phyloP scores from a whole-genome alignment of 2,888 invertebrate genomes.

The Spodoptera exigua region DNA sequence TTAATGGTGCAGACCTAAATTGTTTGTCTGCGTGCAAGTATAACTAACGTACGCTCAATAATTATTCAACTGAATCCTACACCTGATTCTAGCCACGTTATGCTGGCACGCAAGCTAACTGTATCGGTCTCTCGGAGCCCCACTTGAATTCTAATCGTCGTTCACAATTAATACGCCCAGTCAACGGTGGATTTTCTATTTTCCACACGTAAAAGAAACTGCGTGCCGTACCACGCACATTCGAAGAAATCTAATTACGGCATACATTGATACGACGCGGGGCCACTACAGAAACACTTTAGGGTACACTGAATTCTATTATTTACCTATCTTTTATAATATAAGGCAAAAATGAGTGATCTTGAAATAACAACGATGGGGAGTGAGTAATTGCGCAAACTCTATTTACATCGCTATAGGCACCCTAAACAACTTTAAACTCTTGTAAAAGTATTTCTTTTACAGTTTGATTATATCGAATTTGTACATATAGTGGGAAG shows the following conservation, averaged over 20 bases:
- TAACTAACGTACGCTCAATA: constrained; percentile 57
- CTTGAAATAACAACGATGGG: constrained; percentile 15
- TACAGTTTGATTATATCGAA: constrained; percentile 11
- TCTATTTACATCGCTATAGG: constrained; percentile 20
- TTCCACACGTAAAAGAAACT: constrained; percentile 89
- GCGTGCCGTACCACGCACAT: constrained; percentile 78
- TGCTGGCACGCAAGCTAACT: constrained; percentile 85
- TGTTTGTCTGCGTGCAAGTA: constrained; percentile 70
- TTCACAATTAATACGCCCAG: constrained; percentile 87
- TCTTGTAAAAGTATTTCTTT: constrained; percentile 13
- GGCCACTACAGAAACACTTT: constrained; percentile 24
- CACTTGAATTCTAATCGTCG: constrained; percentile 85
- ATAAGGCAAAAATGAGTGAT: neutral
- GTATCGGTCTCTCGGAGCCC: constrained; percentile 79
- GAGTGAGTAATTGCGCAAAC: constrained; percentile 33
- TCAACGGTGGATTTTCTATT: constrained; percentile 89
- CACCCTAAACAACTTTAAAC: constrained; percentile 5
- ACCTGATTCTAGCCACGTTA: constrained; percentile 83
- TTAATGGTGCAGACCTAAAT: constrained; percentile 69
- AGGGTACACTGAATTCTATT: constrained; percentile 26
- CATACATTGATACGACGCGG: constrained; percentile 58
- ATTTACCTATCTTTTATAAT: constrained; percentile 1
- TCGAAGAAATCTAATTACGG: constrained; percentile 83
- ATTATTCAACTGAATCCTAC: constrained; percentile 72
- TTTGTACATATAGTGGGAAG: constrained; percentile 70